phyloP scores from a whole-genome alignment of 2,888 invertebrate genomes.

The Ametastegia equiseti region DNA sequence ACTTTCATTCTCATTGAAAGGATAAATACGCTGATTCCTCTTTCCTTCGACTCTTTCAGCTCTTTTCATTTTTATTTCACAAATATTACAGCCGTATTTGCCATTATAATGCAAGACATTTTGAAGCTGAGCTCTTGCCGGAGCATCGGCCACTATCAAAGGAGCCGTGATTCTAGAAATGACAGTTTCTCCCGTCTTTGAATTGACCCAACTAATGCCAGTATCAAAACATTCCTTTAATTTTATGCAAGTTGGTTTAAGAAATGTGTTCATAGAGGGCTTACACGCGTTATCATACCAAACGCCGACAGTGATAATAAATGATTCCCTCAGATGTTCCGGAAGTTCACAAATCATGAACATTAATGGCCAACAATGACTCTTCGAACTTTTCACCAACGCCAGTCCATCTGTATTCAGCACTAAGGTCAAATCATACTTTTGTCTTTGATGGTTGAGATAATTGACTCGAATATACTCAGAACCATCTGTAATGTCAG shows the following conservation, averaged over 20 bases:
- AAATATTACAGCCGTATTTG: slow-evolving; percentile 53
- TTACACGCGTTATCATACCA: no score
- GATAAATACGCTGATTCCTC: slow-evolving; percentile 47
- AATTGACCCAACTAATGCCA: slow-evolving; percentile 51
- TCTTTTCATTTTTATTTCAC: slow-evolving; percentile 51
- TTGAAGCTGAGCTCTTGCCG: slow-evolving; percentile 53
- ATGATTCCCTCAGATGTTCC: no score
- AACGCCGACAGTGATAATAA: no score
- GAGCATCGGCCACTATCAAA: slow-evolving; percentile 52
- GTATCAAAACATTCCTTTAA: slow-evolving; percentile 48
- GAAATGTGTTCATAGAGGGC: slow-evolving; percentile 55
- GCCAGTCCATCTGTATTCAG: no score
- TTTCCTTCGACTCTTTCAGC: slow-evolving; percentile 28
- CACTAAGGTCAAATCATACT: no score
- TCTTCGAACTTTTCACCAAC: no score
- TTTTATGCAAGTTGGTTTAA: slow-evolving; percentile 50
- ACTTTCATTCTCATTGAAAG: slow-evolving; percentile 38
- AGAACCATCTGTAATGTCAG: no score
- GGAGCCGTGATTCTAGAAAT: slow-evolving; percentile 49
- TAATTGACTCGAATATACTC: no score
- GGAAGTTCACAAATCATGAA: no score
- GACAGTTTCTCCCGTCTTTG: slow-evolving; percentile 41
- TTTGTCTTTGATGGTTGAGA: no score
- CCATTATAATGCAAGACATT: slow-evolving; percentile 54
- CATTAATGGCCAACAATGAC: no score